Percentiles rank a stretch among this genome's conserved stretches.
Evolutionary conservation across 1,140 invertebrate genomes (phyloP).

Genomic region (Andricus grossulariae): DNA sequence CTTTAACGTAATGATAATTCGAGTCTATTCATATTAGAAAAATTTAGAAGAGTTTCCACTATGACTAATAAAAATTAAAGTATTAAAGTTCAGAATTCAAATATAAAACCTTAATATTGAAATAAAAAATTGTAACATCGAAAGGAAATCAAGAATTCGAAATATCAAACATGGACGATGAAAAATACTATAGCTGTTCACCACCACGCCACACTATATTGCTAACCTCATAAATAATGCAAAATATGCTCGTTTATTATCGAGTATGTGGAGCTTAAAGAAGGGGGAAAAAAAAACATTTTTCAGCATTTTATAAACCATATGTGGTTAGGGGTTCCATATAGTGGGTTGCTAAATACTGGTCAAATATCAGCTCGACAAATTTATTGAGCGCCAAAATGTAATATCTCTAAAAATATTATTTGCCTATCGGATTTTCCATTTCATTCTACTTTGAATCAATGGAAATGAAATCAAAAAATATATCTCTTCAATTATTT

Average conservation of each 20-base stretch:
- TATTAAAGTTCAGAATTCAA: too few relatives aligned
- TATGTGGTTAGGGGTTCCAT: background rate
- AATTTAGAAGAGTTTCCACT: too few relatives aligned
- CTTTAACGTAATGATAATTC: too few relatives aligned
- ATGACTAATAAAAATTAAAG: too few relatives aligned
- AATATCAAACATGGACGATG: background rate
- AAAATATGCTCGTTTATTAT: slow-evolving; percentile 27
- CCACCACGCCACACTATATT: background rate
- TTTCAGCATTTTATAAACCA: slow-evolving; percentile 6
- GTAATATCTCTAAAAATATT: slow-evolving; percentile 1
- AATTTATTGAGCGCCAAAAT: slow-evolving; percentile 4
- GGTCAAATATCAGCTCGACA: background rate
- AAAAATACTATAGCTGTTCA: background rate
- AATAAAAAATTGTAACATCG: background rate
- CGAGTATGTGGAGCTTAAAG: slow-evolving; percentile 15
- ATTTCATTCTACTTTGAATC: background rate
- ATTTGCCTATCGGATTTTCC: background rate
- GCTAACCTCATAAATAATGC: slow-evolving; percentile 21
- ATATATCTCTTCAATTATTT: background rate
- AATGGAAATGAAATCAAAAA: background rate
- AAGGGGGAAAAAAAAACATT: slow-evolving; percentile 2
- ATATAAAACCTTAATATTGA: background rate
- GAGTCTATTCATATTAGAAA: too few relatives aligned
- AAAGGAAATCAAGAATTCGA: slow-evolving; percentile 14
- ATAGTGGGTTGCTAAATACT: background rate